Evolutionary conservation across 2,888 invertebrate genomes (phyloP).

Genomic region (Encarsia formosa): DNA sequence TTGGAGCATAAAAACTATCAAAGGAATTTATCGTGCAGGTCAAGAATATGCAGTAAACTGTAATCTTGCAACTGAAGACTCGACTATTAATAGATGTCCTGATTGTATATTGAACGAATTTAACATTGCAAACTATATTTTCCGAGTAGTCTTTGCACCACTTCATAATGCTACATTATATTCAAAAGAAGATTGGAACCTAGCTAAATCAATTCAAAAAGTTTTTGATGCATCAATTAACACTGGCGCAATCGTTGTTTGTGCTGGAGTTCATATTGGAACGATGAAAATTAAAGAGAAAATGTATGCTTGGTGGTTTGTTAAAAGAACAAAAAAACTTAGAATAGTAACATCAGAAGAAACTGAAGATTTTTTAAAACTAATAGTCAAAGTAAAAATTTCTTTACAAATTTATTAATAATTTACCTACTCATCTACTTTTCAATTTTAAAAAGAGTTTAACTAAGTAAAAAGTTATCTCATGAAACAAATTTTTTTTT

Average conservation of each 20-base stretch:
- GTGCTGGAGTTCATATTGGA: constrained; percentile 40
- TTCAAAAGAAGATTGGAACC: constrained; percentile 38
- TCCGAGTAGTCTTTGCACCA: constrained; percentile 41
- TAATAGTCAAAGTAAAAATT: constrained; percentile 27
- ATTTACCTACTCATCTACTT: too few relatives aligned
- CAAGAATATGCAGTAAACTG: constrained; percentile 39
- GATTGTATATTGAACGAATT: constrained; percentile 40
- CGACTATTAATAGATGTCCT: constrained; percentile 34
- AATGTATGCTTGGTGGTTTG: constrained; percentile 46
- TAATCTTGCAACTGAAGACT: constrained; percentile 37
- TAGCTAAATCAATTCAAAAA: constrained; percentile 42
- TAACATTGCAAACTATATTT: constrained; percentile 43
- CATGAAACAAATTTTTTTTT: too few relatives aligned
- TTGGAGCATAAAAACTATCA: constrained; percentile 41
- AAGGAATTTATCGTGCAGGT: constrained; percentile 40
- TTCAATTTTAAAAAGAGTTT: too few relatives aligned
- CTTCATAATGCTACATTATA: constrained; percentile 36
- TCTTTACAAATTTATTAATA: too few relatives aligned
- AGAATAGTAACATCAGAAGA: constrained; percentile 37
- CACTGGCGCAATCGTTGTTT: constrained; percentile 40
- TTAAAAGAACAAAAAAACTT: constrained; percentile 36
- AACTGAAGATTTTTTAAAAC: constrained; percentile 38
- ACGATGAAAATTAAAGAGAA: constrained; percentile 36
- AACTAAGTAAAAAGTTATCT: too few relatives aligned
- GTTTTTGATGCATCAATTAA: constrained; percentile 40